Evolutionary conservation across 1,140 invertebrate genomes (phyloP), one percentile per base, ranked within the genome.

Genomic region (Drosophila ananassae): DNA sequence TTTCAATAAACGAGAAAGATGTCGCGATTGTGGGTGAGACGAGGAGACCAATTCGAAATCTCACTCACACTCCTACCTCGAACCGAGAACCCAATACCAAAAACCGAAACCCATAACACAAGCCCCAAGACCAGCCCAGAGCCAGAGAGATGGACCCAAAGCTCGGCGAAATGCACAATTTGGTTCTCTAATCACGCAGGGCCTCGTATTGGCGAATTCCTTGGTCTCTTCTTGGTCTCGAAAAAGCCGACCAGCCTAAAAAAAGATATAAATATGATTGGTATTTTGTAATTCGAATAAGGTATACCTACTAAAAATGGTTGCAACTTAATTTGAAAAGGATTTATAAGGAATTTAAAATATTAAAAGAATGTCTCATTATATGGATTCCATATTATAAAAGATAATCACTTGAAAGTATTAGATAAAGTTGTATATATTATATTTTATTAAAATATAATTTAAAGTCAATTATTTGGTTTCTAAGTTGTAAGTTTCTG

Each of bases 181-280:
- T 89, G 71, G 76, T 67, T 89, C 83, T 89, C 83, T 89, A 89
- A 89, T 89, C 83, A 89, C 83, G 83, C 83, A 89, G 58, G 66
- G 64, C 53, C 71, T 89, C 77, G 76, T 68, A 73, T 71, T 83
- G 79, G 68, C 72, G 78, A 89, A 81, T 81, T 79, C 73, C 77
- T 81, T 61, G 63, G 53, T 32, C 48, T 57, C 52, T 51, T 55
- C 60, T 52, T 21, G 52, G 39, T 37, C 17, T 62, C 34, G 60
- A 17, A 34, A 37, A 50, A 39, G 39, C 64, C 62, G 39, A 22
- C 63, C 21, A 34, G 34, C 47, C 47, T 30, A 44, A 63, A 63
- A 67, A 39, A 44, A 61, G 13, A 69, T 46, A 24, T 17, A 68
- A 39, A 48, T 9, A 37, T 9, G 30, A 2, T 53, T 9, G 13